These are phyloP conservation scores for Standfussiana lucernea DNA, from an alignment of 2,888 invertebrate genomes.

Conservation along the genomic window DNA sequence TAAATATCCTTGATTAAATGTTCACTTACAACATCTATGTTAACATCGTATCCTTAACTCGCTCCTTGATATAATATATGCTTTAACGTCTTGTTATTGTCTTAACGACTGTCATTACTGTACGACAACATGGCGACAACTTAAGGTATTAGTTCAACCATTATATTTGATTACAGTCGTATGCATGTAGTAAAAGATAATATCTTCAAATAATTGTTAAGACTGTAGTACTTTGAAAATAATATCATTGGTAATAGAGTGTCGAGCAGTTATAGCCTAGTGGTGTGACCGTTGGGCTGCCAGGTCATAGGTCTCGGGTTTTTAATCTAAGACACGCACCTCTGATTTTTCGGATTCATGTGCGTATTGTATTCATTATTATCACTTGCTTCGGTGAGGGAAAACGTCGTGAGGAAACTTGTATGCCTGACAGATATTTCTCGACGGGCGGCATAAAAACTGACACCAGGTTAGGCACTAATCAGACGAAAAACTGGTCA, in stretches of 20 bases:
- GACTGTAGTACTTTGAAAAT: background rate
- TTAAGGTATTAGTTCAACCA: conserved; percentile 37
- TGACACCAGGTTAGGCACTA: too few species aligned
- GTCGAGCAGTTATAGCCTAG: too few species aligned
- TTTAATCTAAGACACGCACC: too few species aligned
- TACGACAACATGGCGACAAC: conserved; percentile 14
- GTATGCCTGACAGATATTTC: too few species aligned
- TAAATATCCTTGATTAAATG: background rate
- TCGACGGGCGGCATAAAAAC: too few species aligned
- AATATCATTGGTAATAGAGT: background rate
- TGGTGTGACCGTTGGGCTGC: too few species aligned
- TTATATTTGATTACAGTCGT: conserved; percentile 43
- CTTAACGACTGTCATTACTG: conserved; percentile 47
- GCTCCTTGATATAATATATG: conserved; percentile 23
- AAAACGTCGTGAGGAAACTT: too few species aligned
- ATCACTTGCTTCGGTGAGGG: too few species aligned
- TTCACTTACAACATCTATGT: conserved; percentile 13
- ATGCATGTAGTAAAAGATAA: conserved; percentile 4
- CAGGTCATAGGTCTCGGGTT: too few species aligned
- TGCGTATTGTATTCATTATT: too few species aligned
- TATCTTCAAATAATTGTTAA: conserved; percentile 7
- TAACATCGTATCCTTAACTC: conserved; percentile 10
- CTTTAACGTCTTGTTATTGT: conserved; percentile 28
- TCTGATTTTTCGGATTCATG: too few species aligned
- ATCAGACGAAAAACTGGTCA: too few species aligned